Percentiles rank a stretch among this genome's conserved stretches.
These are phyloP conservation scores for Halcyon badia DNA, from an alignment of 2,797 vertebrate genomes.

Conservation along the genomic window DNA sequence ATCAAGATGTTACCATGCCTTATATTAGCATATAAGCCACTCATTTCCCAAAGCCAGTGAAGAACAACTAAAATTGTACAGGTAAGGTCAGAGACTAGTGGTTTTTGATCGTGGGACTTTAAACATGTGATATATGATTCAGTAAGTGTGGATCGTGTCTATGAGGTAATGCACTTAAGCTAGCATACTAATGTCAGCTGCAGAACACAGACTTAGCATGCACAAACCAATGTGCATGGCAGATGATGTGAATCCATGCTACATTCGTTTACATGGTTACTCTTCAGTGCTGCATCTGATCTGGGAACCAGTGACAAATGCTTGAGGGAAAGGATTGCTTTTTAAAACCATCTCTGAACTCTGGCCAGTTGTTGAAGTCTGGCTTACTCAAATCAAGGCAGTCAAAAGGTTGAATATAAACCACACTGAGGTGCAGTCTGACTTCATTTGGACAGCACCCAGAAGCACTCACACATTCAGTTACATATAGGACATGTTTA, in stretches of 20 bases:
- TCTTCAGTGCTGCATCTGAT: accelerated
- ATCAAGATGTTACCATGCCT: neutral
- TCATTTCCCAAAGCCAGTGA: neutral
- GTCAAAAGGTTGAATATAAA: neutral
- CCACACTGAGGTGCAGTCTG: neutral
- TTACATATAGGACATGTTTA: neutral
- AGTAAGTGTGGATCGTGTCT: neutral
- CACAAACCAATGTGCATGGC: neutral
- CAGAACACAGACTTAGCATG: neutral
- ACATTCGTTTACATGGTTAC: neutral
- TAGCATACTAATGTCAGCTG: neutral
- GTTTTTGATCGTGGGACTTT: neutral
- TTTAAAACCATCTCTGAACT: neutral
- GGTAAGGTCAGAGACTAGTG: neutral
- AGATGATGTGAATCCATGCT: neutral
- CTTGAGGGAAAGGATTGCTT: neutral
- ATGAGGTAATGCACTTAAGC: neutral
- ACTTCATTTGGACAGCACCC: neutral
- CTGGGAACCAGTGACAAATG: neutral
- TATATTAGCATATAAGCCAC: neutral
- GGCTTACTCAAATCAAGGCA: neutral
- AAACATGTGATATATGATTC: neutral
- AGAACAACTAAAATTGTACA: neutral
- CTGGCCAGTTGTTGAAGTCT: neutral
- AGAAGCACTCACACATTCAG: neutral